Evolutionary conservation across 2,113 vertebrate species (phyloP).

Genomic region (Pachypanchax playfairii): DNA sequence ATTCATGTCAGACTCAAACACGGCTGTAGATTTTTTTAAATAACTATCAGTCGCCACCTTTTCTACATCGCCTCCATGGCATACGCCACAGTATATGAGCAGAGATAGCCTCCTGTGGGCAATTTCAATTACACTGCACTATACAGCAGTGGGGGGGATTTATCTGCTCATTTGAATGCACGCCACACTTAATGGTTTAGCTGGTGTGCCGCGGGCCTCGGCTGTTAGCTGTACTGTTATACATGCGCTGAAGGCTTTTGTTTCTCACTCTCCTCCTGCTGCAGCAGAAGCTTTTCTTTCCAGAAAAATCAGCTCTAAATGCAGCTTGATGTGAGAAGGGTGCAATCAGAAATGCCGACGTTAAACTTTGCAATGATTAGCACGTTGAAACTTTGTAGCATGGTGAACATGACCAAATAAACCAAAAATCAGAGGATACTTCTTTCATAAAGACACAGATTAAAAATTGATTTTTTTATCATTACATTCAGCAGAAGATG

Average conservation of each 20-base stretch:
- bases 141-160: conserved; percentile 64
- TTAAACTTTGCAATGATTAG: conserved; percentile 40
- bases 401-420: conserved; percentile 26
- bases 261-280: conserved; percentile 37
- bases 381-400: conserved; percentile 12
- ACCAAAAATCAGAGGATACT: not conserved
- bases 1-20: conserved; percentile 36
- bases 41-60: conserved; percentile 42
- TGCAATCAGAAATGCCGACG: conserved; percentile 46
- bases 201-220: conserved; percentile 68
- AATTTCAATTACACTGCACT: conserved; percentile 76
- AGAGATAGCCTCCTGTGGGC: conserved; percentile 69
- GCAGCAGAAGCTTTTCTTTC: conserved; percentile 46
- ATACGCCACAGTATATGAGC: conserved; percentile 54
- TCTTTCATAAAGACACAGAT: conserved; percentile 4
- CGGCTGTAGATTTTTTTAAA: conserved; percentile 31
- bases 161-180: conserved; percentile 79
- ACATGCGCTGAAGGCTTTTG: conserved; percentile 53
- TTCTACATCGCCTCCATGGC: conserved; percentile 53
- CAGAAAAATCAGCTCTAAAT: conserved; percentile 46
- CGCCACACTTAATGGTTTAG: conserved; percentile 72
- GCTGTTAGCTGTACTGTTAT: conserved; percentile 58
- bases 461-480: conserved; percentile 8
- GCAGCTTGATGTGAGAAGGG: conserved; percentile 42
- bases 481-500: conserved; percentile 3